Evolutionary conservation across 2,888 invertebrate species (phyloP).

Genomic region (Ophioninae sp.): DNA sequence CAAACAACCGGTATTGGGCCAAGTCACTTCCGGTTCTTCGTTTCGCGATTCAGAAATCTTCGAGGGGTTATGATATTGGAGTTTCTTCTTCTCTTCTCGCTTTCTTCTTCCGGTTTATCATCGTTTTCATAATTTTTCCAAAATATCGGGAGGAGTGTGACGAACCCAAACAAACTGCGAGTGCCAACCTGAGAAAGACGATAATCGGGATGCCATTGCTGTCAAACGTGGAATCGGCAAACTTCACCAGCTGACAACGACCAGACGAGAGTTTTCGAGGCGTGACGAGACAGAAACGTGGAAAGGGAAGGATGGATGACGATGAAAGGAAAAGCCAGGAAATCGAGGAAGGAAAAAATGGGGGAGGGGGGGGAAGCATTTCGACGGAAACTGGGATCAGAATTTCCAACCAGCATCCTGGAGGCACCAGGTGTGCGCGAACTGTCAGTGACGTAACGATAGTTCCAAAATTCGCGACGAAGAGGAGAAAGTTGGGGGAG

Average conservation of each 20-base stretch:
- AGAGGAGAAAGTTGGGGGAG: conserved; percentile 20
- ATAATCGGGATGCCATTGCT: conserved; percentile 59
- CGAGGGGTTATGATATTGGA: no score
- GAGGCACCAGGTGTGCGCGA: conserved; percentile 29
- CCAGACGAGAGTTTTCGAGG: conserved; percentile 32
- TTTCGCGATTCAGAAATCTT: no score
- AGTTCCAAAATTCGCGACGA: conserved; percentile 10
- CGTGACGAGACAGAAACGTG: conserved; percentile 22
- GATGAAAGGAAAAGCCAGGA: no score
- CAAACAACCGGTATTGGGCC: no score
- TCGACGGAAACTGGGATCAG: conserved; percentile 25
- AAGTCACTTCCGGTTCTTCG: no score
- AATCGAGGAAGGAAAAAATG: no score
- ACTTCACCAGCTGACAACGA: conserved; percentile 41
- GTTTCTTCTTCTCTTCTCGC: neutral
- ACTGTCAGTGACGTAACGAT: neutral
- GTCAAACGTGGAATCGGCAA: conserved; percentile 29
- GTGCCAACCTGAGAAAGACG: conserved; percentile 36
- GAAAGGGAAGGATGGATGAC: neutral
- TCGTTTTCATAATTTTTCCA: neutral
- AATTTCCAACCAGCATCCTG: conserved; percentile 26
- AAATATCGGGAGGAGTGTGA: neutral
- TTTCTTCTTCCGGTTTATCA: neutral
- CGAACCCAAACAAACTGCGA: neutral
- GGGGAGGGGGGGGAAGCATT: conserved; percentile 25